Evolutionary conservation across 2,797 vertebrate species (phyloP), one percentile per base, ranked within the genome.

Genomic region (Emydoidea blandingii): DNA sequence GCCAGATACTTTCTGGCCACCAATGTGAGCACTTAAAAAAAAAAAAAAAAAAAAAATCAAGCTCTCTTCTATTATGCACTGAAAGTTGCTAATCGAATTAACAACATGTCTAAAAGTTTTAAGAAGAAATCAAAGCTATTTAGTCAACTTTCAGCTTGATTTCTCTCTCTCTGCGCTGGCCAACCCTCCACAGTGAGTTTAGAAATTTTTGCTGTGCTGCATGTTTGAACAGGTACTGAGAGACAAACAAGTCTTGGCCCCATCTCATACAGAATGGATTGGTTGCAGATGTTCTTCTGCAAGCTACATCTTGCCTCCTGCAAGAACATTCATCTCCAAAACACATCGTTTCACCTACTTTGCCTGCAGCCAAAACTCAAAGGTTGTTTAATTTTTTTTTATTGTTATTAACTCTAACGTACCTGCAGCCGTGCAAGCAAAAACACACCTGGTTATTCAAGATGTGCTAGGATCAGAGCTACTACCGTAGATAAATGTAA

Each of bases 171-270:
- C 84, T 81, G 85, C 96, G 93, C 89, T 97, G 94, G 95, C 95
- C 96, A 95, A 97, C 96, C 97, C 97, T 97, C 91, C 92, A 96
- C 92, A 96, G 85, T 84, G 76, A 95, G 94, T 97, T 97, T 94
- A 97, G 98, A 97, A 97, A 97, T 97, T 96, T 97, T 96, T 98
- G 98, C 98, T 98, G 93, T 78, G 88, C 95, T 97, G 97, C 99
- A 96, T 99, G 99, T 99, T 98, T 90, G 91, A 98, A 99, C 99
- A 99, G 97, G 99, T 98, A 98, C 82, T 92, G 97, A 98, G 98
- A 99, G 98, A 99, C 98, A 99, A 99, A 99, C 99, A 99, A 99
- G 99, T 99, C 99, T 99, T 99, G 98, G 99, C 99, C 98, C 98
- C 98, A 98, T 99, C 99, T 98, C 98, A 98, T 98, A 98, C 98